A percentile compares a stretch with the other conserved stretches of the same genome.
Evolutionary conservation across 2,797 vertebrate genomes (phyloP).

Genomic region (Melopsittacus undulatus): DNA sequence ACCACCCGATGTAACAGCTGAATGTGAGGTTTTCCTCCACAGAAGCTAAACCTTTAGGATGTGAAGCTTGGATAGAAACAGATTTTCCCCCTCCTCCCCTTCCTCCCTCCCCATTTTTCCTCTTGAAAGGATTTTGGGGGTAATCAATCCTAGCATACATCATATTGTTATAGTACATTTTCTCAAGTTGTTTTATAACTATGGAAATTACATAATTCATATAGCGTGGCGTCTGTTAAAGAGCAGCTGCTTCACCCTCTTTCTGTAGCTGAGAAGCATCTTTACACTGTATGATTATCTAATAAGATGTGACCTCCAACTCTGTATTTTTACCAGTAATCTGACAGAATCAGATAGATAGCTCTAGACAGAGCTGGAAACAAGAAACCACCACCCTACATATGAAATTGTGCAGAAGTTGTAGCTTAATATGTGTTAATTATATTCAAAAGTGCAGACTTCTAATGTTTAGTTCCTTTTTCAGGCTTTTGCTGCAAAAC

Average conservation of each 20-base stretch:
- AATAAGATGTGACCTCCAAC: conserved; percentile 44
- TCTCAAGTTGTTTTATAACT: conserved; percentile 65
- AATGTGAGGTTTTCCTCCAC: conserved; percentile 6
- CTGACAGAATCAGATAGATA: background rate
- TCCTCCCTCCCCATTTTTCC: background rate
- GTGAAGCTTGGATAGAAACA: background rate
- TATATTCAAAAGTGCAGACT: conserved; percentile 7
- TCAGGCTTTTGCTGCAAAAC: background rate
- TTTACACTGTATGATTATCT: conserved; percentile 4
- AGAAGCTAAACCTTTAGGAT: conserved; percentile 4
- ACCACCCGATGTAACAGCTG: conserved; percentile 4
- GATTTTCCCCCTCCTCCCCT: background rate
- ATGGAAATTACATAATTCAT: conserved; percentile 58
- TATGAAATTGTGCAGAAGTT: background rate
- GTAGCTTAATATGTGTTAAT: conserved; percentile 13
- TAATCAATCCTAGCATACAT: conserved; percentile 52
- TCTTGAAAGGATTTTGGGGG: conserved; percentile 45
- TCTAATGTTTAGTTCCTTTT: background rate
- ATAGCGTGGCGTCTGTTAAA: conserved; percentile 32
- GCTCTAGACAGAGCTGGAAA: background rate
- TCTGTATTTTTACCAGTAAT: conserved; percentile 15
- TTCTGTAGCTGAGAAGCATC: conserved; percentile 38
- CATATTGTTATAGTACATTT: conserved; percentile 62
- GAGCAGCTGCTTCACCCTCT: conserved; percentile 30
- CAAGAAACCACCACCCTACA: background rate